Evolutionary conservation across 2,113 vertebrate genomes (phyloP).

Genomic region (Daboia siamensis): DNA sequence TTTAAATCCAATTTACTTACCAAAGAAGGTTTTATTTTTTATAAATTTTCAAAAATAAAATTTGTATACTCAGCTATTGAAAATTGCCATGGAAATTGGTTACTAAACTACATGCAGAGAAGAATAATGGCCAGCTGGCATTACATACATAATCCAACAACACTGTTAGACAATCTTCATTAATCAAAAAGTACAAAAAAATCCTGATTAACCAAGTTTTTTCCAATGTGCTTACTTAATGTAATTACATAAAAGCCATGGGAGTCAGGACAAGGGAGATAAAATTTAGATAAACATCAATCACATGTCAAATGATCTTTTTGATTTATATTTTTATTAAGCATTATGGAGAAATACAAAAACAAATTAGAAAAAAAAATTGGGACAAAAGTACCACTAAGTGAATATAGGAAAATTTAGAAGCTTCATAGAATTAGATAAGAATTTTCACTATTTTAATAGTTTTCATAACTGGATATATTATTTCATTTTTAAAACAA

Average conservation of each 20-base stretch:
- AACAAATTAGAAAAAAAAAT: not conserved
- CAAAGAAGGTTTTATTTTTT: not conserved
- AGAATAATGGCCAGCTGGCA: slow-evolving; percentile 23
- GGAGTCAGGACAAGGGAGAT: not conserved
- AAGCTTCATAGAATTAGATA: not conserved
- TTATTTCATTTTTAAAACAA: not conserved
- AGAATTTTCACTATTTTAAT: not conserved
- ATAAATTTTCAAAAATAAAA: not conserved
- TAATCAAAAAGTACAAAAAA: not conserved
- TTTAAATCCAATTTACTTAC: not conserved
- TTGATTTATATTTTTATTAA: not conserved
- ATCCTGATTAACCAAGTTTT: not conserved
- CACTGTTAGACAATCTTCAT: slow-evolving; percentile 3
- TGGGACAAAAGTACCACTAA: not conserved
- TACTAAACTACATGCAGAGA: slow-evolving; percentile 15
- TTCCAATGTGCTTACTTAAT: not conserved
- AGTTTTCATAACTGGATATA: not conserved
- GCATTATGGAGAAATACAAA: not conserved
- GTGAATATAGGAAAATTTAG: not conserved
- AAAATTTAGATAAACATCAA: not conserved
- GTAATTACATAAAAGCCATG: slow-evolving; percentile 14
- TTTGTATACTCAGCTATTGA: not conserved
- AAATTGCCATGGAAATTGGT: slow-evolving; percentile 3
- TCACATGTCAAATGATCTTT: not conserved
- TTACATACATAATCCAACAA: not conserved